Percentiles rank a stretch among this genome's conserved stretches.
Conservation (phyloP, 2,797 vertebrate genomes). For the Limnodromus scolopaceus region DNA sequence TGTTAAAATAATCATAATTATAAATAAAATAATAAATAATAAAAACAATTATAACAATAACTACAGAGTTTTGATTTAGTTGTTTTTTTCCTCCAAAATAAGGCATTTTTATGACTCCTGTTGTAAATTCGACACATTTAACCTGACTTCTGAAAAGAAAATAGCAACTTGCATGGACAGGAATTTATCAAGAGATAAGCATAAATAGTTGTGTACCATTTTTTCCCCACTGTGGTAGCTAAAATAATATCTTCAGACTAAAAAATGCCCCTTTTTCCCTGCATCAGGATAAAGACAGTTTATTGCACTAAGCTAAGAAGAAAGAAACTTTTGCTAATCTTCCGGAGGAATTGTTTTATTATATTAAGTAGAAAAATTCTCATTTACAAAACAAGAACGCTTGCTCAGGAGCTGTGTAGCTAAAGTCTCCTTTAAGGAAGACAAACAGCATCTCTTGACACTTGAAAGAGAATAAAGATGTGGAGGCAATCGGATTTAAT, state of each 20-base stretch:
- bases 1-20: background rate
- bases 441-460: background rate
- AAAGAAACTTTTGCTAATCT: background rate
- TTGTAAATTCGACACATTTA: background rate
- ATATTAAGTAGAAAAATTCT: background rate
- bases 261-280: background rate
- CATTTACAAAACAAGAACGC: background rate
- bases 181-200: background rate
- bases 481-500: background rate
- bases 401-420: background rate
- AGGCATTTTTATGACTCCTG: background rate
- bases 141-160: background rate
- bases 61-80: background rate
- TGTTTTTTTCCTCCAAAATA: background rate
- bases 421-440: background rate
- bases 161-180: background rate
- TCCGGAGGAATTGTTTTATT: background rate
- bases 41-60: background rate
- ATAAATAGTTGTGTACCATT: background rate
- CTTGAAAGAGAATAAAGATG: background rate
- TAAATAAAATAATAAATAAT: background rate
- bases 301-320: background rate
- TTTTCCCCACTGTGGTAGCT: background rate
- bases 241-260: background rate
- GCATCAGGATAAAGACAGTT: background rate